phyloP scores from a whole-genome alignment of 2,113 vertebrate genomes.

The Rhea americana region DNA sequence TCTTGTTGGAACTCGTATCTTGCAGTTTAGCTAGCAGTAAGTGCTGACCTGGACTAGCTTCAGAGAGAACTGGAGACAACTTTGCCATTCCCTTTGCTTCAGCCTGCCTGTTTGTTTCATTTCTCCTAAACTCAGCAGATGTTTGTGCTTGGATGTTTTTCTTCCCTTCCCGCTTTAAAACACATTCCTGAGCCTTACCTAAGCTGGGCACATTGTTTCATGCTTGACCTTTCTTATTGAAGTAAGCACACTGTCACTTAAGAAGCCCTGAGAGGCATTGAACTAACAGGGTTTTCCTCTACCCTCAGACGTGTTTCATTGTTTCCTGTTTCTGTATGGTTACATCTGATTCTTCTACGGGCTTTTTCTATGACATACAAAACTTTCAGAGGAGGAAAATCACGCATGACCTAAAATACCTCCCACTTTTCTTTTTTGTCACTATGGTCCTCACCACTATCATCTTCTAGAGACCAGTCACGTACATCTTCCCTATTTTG shows the following conservation, averaged over 20 bases:
- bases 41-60: neutral
- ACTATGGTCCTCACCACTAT: neutral
- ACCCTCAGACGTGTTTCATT: neutral
- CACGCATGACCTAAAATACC: neutral
- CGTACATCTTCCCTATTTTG: neutral
- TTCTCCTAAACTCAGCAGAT: neutral
- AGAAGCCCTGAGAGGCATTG: neutral
- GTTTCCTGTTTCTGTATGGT: slow-evolving; percentile 26
- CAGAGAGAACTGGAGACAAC: neutral
- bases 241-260: neutral
- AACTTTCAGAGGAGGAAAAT: slow-evolving; percentile 32
- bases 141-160: neutral
- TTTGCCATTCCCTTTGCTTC: neutral
- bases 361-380: slow-evolving; percentile 47
- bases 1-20: neutral
- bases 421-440: slow-evolving; percentile 43
- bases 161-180: neutral
- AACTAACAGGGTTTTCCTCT: slow-evolving; percentile 15
- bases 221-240: neutral
- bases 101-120: neutral
- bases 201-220: neutral
- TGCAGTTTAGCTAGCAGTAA: neutral
- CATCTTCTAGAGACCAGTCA: neutral
- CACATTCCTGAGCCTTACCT: neutral
- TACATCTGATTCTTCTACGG: neutral